These are phyloP conservation scores for Syngnathus rostellatus DNA, from an alignment of 2,797 vertebrate genomes.

Conservation along the genomic window DNA sequence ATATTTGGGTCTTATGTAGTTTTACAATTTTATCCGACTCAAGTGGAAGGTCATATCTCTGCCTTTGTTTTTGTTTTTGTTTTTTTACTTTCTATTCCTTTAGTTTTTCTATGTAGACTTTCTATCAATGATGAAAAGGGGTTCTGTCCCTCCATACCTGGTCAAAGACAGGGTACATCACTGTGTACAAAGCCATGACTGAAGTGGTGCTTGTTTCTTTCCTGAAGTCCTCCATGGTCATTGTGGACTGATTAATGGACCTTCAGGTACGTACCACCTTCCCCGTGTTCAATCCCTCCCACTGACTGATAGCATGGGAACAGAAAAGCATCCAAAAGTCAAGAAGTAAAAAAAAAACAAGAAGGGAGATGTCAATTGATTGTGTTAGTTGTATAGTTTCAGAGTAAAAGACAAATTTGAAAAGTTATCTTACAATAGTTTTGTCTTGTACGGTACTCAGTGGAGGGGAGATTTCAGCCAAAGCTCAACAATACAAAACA, in stretches of 20 bases:
- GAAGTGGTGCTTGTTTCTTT: slow-evolving; percentile 88
- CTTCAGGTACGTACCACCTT: slow-evolving; percentile 27
- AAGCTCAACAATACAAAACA: too few relatives aligned
- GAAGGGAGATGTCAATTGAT: not conserved
- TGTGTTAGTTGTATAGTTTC: not conserved
- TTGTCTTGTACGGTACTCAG: too few relatives aligned
- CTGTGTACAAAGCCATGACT: slow-evolving; percentile 83
- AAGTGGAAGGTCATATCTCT: not conserved
- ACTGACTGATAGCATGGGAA: slow-evolving; percentile 36
- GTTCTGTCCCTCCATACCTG: slow-evolving; percentile 66
- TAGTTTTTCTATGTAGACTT: not conserved
- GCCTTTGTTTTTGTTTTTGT: not conserved
- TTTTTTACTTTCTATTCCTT: not conserved
- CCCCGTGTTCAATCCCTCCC: slow-evolving; percentile 34
- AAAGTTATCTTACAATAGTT: not conserved
- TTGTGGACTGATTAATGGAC: slow-evolving; percentile 66
- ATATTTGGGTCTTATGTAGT: not conserved
- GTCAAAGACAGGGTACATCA: slow-evolving; percentile 93
- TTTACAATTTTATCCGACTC: slow-evolving; percentile 1
- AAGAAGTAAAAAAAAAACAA: slow-evolving; percentile 16
- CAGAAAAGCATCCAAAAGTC: slow-evolving; percentile 18
- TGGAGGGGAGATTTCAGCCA: too few relatives aligned
- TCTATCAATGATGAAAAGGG: not conserved
- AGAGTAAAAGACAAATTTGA: not conserved
- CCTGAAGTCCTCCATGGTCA: slow-evolving; percentile 97